A percentile compares a stretch with the other conserved stretches of the same genome.
Evolutionary conservation across 2,888 invertebrate genomes (phyloP).

Genomic region (Heteromurus nitidus): DNA sequence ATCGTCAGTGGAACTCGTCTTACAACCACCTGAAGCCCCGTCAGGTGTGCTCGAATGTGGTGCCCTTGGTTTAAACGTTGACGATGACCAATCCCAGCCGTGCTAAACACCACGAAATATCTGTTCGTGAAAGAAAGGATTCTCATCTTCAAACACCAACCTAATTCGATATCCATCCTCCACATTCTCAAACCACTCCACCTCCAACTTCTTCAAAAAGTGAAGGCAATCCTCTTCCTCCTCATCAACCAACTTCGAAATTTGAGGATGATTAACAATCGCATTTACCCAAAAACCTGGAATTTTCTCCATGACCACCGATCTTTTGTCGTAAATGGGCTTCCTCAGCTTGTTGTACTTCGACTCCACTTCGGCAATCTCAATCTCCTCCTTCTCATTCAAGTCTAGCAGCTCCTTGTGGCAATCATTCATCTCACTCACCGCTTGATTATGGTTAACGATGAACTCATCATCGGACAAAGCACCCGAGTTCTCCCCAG

Average conservation of each 20-base stretch:
- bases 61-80: too few relatives aligned
- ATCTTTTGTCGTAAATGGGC: slow-evolving; percentile 86
- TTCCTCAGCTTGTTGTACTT: slow-evolving; percentile 87
- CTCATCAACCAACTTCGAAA: slow-evolving; percentile 86
- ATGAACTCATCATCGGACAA: slow-evolving; percentile 73
- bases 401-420: slow-evolving; percentile 88
- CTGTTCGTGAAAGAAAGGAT: slow-evolving; percentile 91
- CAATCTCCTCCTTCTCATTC: slow-evolving; percentile 89
- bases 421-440: slow-evolving; percentile 87
- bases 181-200: slow-evolving; percentile 91
- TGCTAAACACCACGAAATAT: too few relatives aligned
- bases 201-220: slow-evolving; percentile 84
- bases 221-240: slow-evolving; percentile 88
- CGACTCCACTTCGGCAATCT: slow-evolving; percentile 88
- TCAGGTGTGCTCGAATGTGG: too few relatives aligned
- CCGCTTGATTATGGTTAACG: slow-evolving; percentile 79
- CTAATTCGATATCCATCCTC: slow-evolving; percentile 88
- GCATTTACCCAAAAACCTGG: slow-evolving; percentile 90
- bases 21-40: too few relatives aligned
- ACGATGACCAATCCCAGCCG: too few relatives aligned
- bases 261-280: slow-evolving; percentile 91
- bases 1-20: too few relatives aligned
- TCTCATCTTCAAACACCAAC: slow-evolving; percentile 86
- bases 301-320: slow-evolving; percentile 85
- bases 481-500: slow-evolving; percentile 56